Percentiles rank a stretch among this genome's conserved stretches.
phyloP scores from a whole-genome alignment of 2,113 vertebrate genomes.

The Pteruthius melanotis region DNA sequence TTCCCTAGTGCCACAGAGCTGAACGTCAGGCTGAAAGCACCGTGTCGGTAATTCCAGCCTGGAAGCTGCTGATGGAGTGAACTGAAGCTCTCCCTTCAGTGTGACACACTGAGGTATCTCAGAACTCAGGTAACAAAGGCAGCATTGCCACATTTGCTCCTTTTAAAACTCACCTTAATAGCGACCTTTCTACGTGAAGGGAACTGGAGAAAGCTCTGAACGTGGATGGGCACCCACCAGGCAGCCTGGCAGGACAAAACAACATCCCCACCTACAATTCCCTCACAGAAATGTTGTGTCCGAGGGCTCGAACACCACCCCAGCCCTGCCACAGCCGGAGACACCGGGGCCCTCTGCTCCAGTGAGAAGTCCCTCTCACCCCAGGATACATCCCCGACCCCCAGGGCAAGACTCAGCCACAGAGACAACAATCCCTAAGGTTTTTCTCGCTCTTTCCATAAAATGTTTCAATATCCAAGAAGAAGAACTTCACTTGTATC shows the following conservation, averaged over 20 bases:
- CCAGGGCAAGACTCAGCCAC: neutral
- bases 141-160: neutral
- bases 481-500: neutral
- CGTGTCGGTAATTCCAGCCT: neutral
- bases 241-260: accelerated
- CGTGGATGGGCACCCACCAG: accelerated
- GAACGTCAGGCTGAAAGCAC: neutral
- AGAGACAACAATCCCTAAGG: accelerated
- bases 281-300: accelerated
- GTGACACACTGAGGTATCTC: neutral
- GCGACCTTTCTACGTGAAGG: neutral
- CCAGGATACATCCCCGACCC: neutral
- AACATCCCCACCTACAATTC: accelerated
- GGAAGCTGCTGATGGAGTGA: neutral
- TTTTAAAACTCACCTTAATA: neutral
- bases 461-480: neutral
- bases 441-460: too few species aligned
- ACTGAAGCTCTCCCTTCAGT: neutral
- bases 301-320: neutral
- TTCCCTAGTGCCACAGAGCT: accelerated
- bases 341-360: neutral
- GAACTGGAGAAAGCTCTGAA: neutral
- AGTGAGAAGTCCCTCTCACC: neutral
- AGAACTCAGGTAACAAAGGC: neutral
- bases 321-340: neutral